Evolutionary conservation across 2,888 invertebrate genomes (phyloP).

Genomic region (Volucella zonaria): DNA sequence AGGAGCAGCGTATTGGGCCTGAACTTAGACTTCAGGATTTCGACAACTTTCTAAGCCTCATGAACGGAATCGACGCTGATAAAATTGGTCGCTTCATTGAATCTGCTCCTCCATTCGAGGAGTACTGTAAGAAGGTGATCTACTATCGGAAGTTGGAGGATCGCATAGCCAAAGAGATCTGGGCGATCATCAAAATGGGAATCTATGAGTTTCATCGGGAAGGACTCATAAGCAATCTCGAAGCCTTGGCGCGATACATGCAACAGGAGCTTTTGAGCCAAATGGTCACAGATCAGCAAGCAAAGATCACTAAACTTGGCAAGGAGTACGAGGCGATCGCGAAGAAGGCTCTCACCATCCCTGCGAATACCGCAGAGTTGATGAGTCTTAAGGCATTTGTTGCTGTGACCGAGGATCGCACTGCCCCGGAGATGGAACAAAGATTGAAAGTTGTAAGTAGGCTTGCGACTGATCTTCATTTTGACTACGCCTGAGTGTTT

Average conservation of each 20-base stretch:
- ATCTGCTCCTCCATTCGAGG: conserved; percentile 86
- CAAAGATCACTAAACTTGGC: conserved; percentile 90
- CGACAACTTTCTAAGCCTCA: conserved; percentile 89
- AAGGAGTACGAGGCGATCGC: conserved; percentile 93
- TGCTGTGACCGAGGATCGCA: conserved; percentile 88
- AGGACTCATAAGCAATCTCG: conserved; percentile 89
- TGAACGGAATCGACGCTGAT: conserved; percentile 86
- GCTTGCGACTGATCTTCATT: neutral
- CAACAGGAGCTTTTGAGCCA: conserved; percentile 87
- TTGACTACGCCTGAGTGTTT: neutral
- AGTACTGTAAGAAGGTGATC: conserved; percentile 85
- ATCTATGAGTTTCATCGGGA: conserved; percentile 93
- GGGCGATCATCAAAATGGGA: conserved; percentile 88
- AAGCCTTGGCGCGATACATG: conserved; percentile 87
- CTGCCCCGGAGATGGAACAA: conserved; percentile 89
- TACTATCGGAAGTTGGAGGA: conserved; percentile 86
- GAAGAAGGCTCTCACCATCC: conserved; percentile 90
- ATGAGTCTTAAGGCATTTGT: conserved; percentile 92
- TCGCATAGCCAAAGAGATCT: conserved; percentile 84
- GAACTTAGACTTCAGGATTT: conserved; percentile 90
- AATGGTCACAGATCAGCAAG: conserved; percentile 92
- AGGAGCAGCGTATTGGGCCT: conserved; percentile 89
- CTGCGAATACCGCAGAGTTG: conserved; percentile 92
- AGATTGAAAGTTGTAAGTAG: conserved; percentile 85
- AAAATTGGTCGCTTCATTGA: conserved; percentile 88